Conservation (phyloP, 2,797 vertebrate species). For the Diceros bicornis region DNA sequence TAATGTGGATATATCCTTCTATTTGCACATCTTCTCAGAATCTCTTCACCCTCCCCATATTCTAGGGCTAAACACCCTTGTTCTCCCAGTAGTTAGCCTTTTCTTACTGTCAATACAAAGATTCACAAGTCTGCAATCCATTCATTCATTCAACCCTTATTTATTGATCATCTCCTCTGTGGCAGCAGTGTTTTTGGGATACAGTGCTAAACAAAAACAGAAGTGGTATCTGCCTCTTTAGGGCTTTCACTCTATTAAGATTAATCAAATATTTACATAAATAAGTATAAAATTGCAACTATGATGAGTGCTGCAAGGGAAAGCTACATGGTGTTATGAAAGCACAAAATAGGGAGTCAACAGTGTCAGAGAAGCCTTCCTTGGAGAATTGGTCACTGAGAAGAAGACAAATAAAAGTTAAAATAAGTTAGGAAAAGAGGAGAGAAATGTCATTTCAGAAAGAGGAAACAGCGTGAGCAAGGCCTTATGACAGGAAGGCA, state of each 20-base stretch:
- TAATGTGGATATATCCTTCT: background rate
- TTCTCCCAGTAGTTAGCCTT: background rate
- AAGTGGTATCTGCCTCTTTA: background rate
- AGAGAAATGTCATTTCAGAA: background rate
- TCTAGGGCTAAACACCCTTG: background rate
- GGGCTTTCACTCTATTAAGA: background rate
- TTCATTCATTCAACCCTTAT: background rate
- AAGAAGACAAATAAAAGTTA: slow-evolving; percentile 5
- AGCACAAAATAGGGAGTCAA: background rate
- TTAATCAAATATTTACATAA: slow-evolving; percentile 26
- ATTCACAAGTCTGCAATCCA: background rate
- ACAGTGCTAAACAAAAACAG: background rate
- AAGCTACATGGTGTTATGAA: background rate
- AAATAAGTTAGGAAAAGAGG: background rate
- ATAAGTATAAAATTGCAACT: background rate
- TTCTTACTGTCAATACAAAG: background rate
- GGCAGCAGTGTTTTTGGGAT: background rate
- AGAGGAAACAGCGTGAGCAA: background rate
- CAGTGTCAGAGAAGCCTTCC: background rate
- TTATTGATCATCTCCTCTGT: background rate
- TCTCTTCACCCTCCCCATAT: background rate
- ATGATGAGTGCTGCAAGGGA: background rate
- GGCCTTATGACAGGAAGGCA: background rate
- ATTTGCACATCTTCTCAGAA: background rate
- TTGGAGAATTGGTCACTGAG: background rate